A percentile compares a stretch with the other conserved stretches of the same genome.
phyloP scores from a whole-genome alignment of 2,888 invertebrate genomes.

The Tachina fera region DNA sequence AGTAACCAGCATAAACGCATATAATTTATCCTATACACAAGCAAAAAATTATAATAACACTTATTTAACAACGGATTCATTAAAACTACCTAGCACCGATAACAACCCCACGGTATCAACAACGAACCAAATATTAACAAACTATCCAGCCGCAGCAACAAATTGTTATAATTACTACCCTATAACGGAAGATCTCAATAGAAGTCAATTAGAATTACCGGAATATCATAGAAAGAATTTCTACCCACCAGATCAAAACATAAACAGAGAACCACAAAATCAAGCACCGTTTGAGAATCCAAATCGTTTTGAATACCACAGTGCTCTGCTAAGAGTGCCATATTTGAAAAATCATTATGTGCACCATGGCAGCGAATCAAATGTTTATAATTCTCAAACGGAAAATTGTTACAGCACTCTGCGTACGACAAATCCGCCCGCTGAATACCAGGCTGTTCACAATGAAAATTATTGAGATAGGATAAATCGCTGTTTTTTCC shows the following conservation, averaged over 20 bases:
- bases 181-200: neutral
- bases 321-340: neutral
- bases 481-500: neutral
- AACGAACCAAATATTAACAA: neutral
- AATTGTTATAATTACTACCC: constrained; percentile 3
- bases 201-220: neutral
- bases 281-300: neutral
- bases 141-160: neutral
- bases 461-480: neutral
- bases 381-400: neutral
- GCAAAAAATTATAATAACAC: neutral
- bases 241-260: neutral
- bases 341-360: constrained; percentile 22
- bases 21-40: constrained; percentile 6
- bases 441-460: neutral
- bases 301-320: neutral
- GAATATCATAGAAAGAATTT: neutral
- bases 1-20: neutral
- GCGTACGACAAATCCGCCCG: neutral
- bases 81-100: neutral
- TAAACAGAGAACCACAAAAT: neutral
- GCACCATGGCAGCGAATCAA: neutral
- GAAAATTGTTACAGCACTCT: neutral
- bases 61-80: neutral
- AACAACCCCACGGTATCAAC: neutral